phyloP scores from a whole-genome alignment of 2,888 invertebrate species.

The Aspidiotus destructor region DNA sequence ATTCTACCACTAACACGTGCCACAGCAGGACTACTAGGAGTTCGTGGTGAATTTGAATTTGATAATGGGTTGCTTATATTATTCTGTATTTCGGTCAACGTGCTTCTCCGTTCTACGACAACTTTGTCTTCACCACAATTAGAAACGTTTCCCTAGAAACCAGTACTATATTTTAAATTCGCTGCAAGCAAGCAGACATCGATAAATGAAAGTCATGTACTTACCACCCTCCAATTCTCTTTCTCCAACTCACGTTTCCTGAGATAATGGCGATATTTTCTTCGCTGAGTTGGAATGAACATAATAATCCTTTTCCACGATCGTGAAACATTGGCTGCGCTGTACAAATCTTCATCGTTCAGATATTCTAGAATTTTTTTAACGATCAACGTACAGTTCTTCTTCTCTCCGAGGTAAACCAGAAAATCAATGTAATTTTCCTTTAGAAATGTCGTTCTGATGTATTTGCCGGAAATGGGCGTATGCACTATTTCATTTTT shows the following conservation, averaged over 20 bases:
- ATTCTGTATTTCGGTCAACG: slow-evolving; percentile 23
- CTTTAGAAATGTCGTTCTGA: slow-evolving; percentile 36
- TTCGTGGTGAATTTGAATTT: slow-evolving; percentile 33
- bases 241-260: slow-evolving; percentile 29
- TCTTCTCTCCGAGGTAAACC: slow-evolving; percentile 41
- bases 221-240: slow-evolving; percentile 28
- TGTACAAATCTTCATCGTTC: slow-evolving; percentile 42
- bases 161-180: not conserved
- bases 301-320: slow-evolving; percentile 42
- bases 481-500: not conserved
- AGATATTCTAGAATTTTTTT: slow-evolving; percentile 42
- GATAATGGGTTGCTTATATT: not conserved
- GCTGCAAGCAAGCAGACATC: not conserved
- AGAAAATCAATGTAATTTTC: slow-evolving; percentile 41
- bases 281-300: slow-evolving; percentile 22
- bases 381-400: slow-evolving; percentile 41
- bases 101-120: not conserved
- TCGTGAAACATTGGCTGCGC: slow-evolving; percentile 42
- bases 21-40: slow-evolving; percentile 43
- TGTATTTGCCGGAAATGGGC: not conserved
- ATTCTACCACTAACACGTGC: slow-evolving; percentile 44
- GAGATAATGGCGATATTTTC: slow-evolving; percentile 22
- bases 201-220: not conserved
- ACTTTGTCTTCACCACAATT: not conserved
- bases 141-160: not conserved